A percentile compares a stretch with the other conserved stretches of the same genome.
These are phyloP conservation scores for Sarcophaga carnaria DNA, from an alignment of 2,888 invertebrate species.

Conservation along the genomic window DNA sequence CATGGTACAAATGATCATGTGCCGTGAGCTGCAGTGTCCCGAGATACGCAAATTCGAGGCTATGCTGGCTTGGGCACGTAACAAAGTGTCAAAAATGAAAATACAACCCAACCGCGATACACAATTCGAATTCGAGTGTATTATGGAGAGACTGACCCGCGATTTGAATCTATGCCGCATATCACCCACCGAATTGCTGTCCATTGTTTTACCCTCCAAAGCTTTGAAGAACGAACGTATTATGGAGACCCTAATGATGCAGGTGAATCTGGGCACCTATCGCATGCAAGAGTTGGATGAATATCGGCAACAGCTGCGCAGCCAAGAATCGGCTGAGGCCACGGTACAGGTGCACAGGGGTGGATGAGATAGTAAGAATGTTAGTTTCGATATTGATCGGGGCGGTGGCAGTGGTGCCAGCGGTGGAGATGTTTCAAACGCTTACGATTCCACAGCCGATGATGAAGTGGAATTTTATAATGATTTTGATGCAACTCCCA, in stretches of 20 bases:
- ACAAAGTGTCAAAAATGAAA: constrained; percentile 88
- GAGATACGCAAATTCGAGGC: constrained; percentile 96
- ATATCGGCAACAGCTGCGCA: constrained; percentile 92
- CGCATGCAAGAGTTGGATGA: constrained; percentile 94
- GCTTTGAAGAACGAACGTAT: constrained; percentile 96
- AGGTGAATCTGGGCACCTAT: constrained; percentile 96
- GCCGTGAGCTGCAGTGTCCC: constrained; percentile 93
- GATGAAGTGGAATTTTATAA: constrained; percentile 79
- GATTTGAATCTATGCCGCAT: constrained; percentile 95
- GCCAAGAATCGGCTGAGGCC: constrained; percentile 93
- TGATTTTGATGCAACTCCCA: constrained; percentile 76
- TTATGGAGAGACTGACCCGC: constrained; percentile 94
- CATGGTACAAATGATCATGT: constrained; percentile 97
- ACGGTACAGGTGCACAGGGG: constrained; percentile 82
- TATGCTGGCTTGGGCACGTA: constrained; percentile 94
- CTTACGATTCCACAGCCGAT: constrained; percentile 76
- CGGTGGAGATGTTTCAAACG: constrained; percentile 66
- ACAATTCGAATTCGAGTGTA: constrained; percentile 94
- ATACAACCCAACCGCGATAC: constrained; percentile 91
- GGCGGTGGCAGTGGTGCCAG: constrained; percentile 72
- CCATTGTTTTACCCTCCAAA: constrained; percentile 95
- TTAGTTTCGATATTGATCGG: constrained; percentile 81
- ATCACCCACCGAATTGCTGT: constrained; percentile 95
- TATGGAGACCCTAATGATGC: constrained; percentile 95
- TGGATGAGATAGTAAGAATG: constrained; percentile 82